Evolutionary conservation across 2,113 vertebrate species (phyloP), one percentile per base, ranked within the genome.

Genomic region (Cephalopholis sonnerati): DNA sequence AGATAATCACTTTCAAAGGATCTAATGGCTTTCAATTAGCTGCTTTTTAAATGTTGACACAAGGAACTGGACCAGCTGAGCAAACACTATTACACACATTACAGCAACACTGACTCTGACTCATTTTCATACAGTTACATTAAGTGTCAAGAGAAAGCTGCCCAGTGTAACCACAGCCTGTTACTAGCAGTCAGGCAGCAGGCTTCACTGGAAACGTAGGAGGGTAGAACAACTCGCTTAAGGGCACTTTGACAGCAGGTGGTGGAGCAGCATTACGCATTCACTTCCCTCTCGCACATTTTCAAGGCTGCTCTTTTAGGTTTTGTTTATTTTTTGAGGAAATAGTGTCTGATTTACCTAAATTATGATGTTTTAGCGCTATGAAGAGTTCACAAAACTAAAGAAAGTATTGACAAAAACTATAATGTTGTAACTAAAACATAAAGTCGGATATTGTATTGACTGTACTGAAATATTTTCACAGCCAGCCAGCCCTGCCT

Each of bases 231-330:
- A 53, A 16, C 24, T 57, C 24, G 55, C 55, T 57, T 24, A 27
- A 25, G 55, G 55, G 66, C 48, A 67, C 55, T 57, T 7, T 1
- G 5, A 27, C 46, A 74, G 67, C 71, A 63, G 57, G 44, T 36
- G 71, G 71, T 32, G 71, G 36, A 20, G 57, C 25, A 74, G 32
- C 51, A 36, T 68, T 50, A 64, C 61, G 64, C 74, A 57, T 29
- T 61, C 44, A 50, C 64, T 32, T 24, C 18, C 41, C 29, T 25
- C 7, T 51, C 41, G 25, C 15, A 29, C 13, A 29, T 63, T 36
- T 61, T 61, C 8, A 17, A 11, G 9, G 29, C 58, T 36, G 17
- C 58, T 61, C 8, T 20, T 32, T 22, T 61, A 32, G 48, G 16
- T 50, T 5, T 17, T 17, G 16, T 24, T 59, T 59, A 59, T 27